phyloP scores from a whole-genome alignment of 2,888 invertebrate genomes.

The Zele albiditarsus region DNA sequence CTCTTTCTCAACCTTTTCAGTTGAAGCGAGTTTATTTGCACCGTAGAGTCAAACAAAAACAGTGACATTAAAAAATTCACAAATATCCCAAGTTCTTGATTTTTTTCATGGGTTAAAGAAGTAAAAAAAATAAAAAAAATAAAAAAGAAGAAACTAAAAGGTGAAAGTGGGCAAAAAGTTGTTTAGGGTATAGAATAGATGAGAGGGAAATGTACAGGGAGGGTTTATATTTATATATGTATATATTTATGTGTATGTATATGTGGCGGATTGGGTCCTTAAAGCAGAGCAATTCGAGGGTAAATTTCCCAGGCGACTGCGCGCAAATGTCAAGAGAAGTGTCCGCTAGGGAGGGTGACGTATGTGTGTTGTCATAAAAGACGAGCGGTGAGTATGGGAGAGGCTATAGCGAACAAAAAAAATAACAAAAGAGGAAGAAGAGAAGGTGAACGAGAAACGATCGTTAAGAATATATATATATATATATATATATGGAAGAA shows the following conservation, averaged over 20 bases:
- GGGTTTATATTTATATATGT: not conserved
- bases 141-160: not conserved
- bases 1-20: not conserved
- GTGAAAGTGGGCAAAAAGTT: not conserved
- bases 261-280: conserved; percentile 32
- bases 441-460: not conserved
- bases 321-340: conserved; percentile 25
- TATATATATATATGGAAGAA: not conserved
- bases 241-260: not conserved
- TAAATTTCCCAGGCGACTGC: conserved; percentile 38
- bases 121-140: not conserved
- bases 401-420: not conserved
- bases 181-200: not conserved
- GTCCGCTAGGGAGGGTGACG: conserved; percentile 8
- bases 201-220: conserved; percentile 13
- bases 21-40: conserved; percentile 59
- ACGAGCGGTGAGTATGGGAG: not conserved
- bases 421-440: too few relatives aligned
- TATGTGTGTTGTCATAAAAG: conserved; percentile 16
- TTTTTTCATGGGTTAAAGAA: not conserved
- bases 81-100: conserved; percentile 7
- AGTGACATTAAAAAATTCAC: conserved; percentile 41
- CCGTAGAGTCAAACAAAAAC: conserved; percentile 45
- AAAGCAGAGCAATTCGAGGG: conserved; percentile 45
- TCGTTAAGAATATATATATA: not conserved